phyloP scores from a whole-genome alignment of 2,888 invertebrate species.

The Melipona bicolor region DNA sequence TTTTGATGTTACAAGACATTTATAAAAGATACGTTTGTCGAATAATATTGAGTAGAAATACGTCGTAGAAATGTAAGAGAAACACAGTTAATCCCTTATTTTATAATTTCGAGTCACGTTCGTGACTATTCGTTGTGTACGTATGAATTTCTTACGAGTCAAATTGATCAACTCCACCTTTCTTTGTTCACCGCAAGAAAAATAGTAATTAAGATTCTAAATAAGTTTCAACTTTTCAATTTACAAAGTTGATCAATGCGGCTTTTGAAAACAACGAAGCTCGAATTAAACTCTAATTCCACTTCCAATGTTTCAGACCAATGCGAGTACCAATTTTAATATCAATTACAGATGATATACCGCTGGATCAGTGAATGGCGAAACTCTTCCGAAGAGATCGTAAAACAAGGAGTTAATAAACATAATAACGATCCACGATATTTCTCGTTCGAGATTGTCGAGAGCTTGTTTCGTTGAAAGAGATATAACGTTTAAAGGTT shows the following conservation, averaged over 20 bases:
- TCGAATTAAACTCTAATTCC: not conserved
- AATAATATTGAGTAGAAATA: not conserved
- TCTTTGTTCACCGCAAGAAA: not conserved
- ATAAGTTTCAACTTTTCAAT: too few species aligned
- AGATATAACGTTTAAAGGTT: not conserved
- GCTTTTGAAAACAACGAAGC: not conserved
- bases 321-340: not conserved
- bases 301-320: not conserved
- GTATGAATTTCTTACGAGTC: too few species aligned
- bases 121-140: too few species aligned
- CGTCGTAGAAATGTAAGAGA: too few species aligned
- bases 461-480: not conserved
- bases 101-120: not conserved
- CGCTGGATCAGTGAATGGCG: not conserved
- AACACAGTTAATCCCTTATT: not conserved
- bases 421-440: not conserved
- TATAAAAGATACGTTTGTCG: not conserved
- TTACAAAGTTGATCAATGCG: not conserved
- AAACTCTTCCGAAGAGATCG: not conserved
- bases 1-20: not conserved
- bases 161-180: too few species aligned
- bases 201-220: not conserved
- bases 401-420: not conserved
- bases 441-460: not conserved
- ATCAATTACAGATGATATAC: not conserved